Percentiles rank a stretch among this genome's conserved stretches.
Evolutionary conservation across 2,113 vertebrate species (phyloP).

Genomic region (Myanophis thanlyinensis): DNA sequence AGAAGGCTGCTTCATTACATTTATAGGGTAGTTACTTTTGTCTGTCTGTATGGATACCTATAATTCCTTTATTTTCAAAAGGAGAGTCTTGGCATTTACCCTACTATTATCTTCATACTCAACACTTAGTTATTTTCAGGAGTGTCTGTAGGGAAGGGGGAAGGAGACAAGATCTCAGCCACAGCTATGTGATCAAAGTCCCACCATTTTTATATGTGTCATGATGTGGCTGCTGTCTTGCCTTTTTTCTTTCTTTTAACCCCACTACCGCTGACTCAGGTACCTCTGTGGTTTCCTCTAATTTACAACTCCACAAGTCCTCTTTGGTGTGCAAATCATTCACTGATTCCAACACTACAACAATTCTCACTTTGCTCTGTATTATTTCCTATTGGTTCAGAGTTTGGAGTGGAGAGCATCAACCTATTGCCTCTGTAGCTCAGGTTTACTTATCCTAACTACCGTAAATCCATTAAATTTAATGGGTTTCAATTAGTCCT

Average conservation of each 20-base stretch:
- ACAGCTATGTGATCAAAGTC: not conserved
- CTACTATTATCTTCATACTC: not conserved
- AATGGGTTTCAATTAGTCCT: not conserved
- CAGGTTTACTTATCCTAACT: not conserved
- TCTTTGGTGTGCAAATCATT: not conserved
- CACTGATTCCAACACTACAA: not conserved
- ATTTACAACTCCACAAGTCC: not conserved
- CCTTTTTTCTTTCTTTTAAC: not conserved
- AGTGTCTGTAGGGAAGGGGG: not conserved
- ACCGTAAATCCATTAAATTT: not conserved
- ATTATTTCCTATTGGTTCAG: not conserved
- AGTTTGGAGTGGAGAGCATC: not conserved
- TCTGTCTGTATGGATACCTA: not conserved
- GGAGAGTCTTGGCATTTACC: not conserved
- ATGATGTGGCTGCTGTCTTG: not conserved
- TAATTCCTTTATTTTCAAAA: not conserved
- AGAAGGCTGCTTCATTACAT: not conserved
- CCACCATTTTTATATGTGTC: not conserved
- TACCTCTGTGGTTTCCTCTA: not conserved
- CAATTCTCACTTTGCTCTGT: not conserved
- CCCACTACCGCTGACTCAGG: not conserved
- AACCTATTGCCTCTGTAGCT: not conserved
- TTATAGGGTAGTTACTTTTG: not conserved
- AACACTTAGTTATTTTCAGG: not conserved
- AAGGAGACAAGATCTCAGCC: not conserved